Evolutionary conservation across 1,140 invertebrate genomes (phyloP), one percentile per base, ranked within the genome.

Genomic region (Drosophila tristis): DNA sequence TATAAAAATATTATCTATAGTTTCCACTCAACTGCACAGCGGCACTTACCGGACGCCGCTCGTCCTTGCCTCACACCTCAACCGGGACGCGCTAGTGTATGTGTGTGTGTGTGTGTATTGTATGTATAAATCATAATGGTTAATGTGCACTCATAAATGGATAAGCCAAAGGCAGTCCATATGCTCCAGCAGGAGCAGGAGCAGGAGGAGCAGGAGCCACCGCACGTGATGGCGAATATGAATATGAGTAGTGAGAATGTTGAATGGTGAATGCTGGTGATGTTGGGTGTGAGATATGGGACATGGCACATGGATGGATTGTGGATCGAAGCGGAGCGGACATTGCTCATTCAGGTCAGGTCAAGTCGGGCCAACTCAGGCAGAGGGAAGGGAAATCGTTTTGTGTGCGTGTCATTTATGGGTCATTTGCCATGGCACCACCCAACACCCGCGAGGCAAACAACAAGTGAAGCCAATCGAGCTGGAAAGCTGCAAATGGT

Each of bases 1-100:
- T 77, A 90, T 80, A 90, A 90, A 90, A 87, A 87, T 80, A 90
- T 90, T 90, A 90, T 90, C 86, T 90, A 90, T 90, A 90, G 86
- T 90, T 90, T 90, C 86, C 87, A 82, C 87, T 90, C 74, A 90
- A 72, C 74, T 90, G 86, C 86, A 90, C 86, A 90, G 60, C 68
- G 56, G 75, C 79, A 87, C 84, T 87, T 87, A 87, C 79, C 84
- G 81, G 81, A 87, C 78, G 78, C 16, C 80, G 81, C 73, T 68
- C 63, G 42, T 44, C 42, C 51, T 54, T 47, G 44, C 2, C 29
- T 9, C 16, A 15, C 6, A 26, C 43, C 16, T 68, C 48, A 45
- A 51, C 54, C 25, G 20, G 20, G 20, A 20, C 20, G 20, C 20
- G 20, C 20, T 20, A n/a, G 48, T 56, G 20, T 42, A 9, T 15